Percentiles rank a stretch among this genome's conserved stretches.
Conservation (phyloP, 2,888 invertebrate genomes). For the Cantharis rustica region DNA sequence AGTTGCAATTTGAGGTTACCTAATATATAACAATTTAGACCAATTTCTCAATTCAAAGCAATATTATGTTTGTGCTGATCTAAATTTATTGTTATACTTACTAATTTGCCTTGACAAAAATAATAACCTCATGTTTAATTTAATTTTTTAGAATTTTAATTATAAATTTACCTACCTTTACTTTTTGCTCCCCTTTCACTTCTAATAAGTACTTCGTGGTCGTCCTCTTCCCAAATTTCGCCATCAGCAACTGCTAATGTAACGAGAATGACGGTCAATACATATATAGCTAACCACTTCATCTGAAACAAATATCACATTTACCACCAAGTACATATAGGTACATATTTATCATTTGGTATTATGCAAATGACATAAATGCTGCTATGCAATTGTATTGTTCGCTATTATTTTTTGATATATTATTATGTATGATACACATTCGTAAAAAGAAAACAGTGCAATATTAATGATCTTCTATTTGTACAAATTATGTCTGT, state of each 20-base stretch:
- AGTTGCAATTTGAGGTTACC: slow-evolving; percentile 10
- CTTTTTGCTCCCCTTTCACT: slow-evolving; percentile 81
- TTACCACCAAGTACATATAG: not conserved
- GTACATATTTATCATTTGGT: not conserved
- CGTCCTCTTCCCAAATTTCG: slow-evolving; percentile 80
- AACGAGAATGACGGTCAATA: slow-evolving; percentile 59
- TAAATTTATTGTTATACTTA: not conserved
- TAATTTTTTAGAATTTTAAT: slow-evolving; percentile 13
- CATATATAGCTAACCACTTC: slow-evolving; percentile 58
- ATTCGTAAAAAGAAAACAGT: not conserved
- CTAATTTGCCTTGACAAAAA: not conserved
- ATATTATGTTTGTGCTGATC: slow-evolving; percentile 2
- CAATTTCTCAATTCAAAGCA: slow-evolving; percentile 14
- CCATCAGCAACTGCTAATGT: slow-evolving; percentile 64
- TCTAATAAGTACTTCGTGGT: slow-evolving; percentile 79
- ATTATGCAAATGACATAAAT: not conserved
- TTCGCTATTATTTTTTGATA: not conserved
- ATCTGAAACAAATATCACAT: slow-evolving; percentile 51
- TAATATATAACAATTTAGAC: slow-evolving; percentile 14
- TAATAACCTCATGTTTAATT: not conserved
- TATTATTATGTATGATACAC: no score
- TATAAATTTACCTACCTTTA: slow-evolving; percentile 59
- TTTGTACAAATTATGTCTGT: no score
- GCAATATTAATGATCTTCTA: not conserved
- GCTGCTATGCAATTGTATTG: not conserved